Base-by-base conservation (phyloP, 2,797 vertebrate species). In the Echiichthys vipera region DNA sequence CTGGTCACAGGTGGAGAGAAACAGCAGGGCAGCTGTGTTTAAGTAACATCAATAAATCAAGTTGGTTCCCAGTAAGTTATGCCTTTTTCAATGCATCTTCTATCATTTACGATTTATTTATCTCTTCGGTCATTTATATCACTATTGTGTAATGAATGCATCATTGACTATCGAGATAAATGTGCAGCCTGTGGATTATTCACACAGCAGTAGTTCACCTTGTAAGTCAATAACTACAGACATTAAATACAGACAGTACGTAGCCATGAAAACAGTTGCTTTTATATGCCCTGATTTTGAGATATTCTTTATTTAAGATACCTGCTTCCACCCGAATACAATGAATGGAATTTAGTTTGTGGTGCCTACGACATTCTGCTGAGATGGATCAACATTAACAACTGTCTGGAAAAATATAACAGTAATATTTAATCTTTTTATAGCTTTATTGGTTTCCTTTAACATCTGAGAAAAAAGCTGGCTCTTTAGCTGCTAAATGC, bases 21-120 rank as follows among this genome's bases (percentile, higher is more conserved):
- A 79, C 53, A 62, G 39, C 14, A 68, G 27, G 58, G 62, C 87
- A 87, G 84, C 80, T 90, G 77, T 76, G 64, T 91, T 74, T 76
- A 81, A 74, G 57, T 59, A 67, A 71, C 27, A 62, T 6, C 22
- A 56, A 70, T 85, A 82, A 87, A 89, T 86, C 57, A 84, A 58
- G 57, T 40, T 18, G n/a, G 46, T 72, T 20, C 56, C 43, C 22
- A 20, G 17, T 65, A 62, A 81, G 83, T 75, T 67, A n/a, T 79
- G 43, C 30, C 18, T 55, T 61, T 67, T 62, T 49, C 40, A 43
- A 34, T 49, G 30, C 45, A 20, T 49, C 49, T 70, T 63, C 29
- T 32, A 39, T 62, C 18, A 68, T 80, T 42, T 54, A 57, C 57
- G 24, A 37, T 74, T 77, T 73, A 71, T 77, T 66, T 71, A 64